Base-by-base conservation (phyloP, 1,140 invertebrate species). In the Sycobia sp. region DNA sequence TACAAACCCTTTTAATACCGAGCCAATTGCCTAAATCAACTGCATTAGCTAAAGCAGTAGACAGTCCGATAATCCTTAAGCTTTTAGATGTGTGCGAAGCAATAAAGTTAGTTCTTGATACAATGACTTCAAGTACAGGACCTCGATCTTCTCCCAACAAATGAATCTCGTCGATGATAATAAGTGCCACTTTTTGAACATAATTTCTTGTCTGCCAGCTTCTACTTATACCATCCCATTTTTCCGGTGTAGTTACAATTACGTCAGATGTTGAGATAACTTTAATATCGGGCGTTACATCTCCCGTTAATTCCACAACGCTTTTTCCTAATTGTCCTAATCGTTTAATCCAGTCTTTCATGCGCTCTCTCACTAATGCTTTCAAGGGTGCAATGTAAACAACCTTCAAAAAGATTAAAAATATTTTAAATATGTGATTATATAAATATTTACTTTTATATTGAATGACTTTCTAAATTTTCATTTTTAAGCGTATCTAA, bases 341-440 rank as follows among this genome's bases (percentile, higher is more conserved):
- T 70, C 95, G 47, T n/a, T 90, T 78, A 75, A 92, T 94, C 98
- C 98, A 99, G 77, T 99, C 98, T 34, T 90, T 88, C 38, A 99
- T 95, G 72, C 97, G 84, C 82, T 99, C 98, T 66, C 96, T 86
- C 0, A 99, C 98, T 9, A 99, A 80, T 39, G 98, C 97, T 84
- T 99, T 99, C 50, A 99, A 77, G 0, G 98, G 98, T 1, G 98
- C 98, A 73, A 99, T 98, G 74, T 99, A 99, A 0, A 99, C 96
- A 51, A 97, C 88, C 88, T 92, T 62, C 32, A 80, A 72, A 59
- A n/a, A n/a, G n/a, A n/a, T n/a, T 47, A 54, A 57, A 60, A 50
- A 65, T 67, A 63, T 63, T 36, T 5, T n/a, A 38, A 53, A 14
- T 13, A 13, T 27, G 14, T 38, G 11, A 51, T 27, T 49, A 4